A percentile compares a stretch with the other conserved stretches of the same genome.
These are phyloP conservation scores for Dissostichus mawsoni DNA, from an alignment of 2,113 vertebrate species.

Conservation along the genomic window DNA sequence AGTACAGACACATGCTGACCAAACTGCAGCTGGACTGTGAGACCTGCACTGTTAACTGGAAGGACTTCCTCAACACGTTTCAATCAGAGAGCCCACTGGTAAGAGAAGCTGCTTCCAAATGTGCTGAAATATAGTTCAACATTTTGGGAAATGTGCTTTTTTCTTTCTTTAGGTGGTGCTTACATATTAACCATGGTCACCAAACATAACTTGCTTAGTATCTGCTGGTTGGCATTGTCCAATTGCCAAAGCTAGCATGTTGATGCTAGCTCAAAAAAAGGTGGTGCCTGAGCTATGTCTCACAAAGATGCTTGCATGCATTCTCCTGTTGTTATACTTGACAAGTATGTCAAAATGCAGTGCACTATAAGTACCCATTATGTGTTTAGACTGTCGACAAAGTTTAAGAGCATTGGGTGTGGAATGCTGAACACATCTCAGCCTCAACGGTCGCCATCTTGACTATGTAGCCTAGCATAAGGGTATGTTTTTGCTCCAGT, in stretches of 20 bases:
- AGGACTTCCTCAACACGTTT: constrained; percentile 79
- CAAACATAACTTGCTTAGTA: background rate
- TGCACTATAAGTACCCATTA: too few species aligned
- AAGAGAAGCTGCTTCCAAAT: constrained; percentile 13
- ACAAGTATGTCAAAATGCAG: too few species aligned
- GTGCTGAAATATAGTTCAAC: background rate
- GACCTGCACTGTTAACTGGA: constrained; percentile 74
- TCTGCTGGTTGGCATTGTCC: background rate
- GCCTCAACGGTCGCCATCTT: too few species aligned
- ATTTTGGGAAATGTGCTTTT: too few species aligned
- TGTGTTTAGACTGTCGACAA: too few species aligned
- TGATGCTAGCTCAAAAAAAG: background rate
- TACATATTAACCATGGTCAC: too few species aligned
- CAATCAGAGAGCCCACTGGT: constrained; percentile 69
- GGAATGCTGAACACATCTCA: too few species aligned
- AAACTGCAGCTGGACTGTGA: constrained; percentile 73
- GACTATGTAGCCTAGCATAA: too few species aligned
- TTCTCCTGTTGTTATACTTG: too few species aligned
- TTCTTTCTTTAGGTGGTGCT: too few species aligned
- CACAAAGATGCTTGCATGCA: background rate
- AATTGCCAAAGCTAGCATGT: background rate
- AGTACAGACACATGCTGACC: constrained; percentile 81
- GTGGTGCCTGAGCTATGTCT: background rate
- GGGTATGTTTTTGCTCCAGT: too few species aligned
- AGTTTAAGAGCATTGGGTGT: too few species aligned